Percentiles rank a stretch among this genome's conserved stretches.
Evolutionary conservation across 2,888 invertebrate species (phyloP).

Genomic region (Erebia aethiops): DNA sequence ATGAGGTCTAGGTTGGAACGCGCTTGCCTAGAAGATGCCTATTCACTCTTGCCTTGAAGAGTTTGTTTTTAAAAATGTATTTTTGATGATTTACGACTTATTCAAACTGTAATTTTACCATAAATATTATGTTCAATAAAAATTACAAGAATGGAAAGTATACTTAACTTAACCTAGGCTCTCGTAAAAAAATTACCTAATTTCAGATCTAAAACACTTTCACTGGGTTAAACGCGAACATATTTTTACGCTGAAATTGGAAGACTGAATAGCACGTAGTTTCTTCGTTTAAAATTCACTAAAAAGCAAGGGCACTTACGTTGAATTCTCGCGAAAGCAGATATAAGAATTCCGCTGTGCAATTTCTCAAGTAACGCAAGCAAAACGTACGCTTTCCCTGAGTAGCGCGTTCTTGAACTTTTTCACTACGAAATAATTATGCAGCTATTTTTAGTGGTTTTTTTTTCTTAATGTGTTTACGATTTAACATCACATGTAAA

Average conservation of each 20-base stretch:
- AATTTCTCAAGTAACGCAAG: constrained; percentile 36
- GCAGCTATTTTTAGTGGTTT: constrained; percentile 30
- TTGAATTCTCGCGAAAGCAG: constrained; percentile 26
- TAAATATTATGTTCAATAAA: too few relatives aligned
- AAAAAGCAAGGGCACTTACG: constrained; percentile 22
- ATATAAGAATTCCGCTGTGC: constrained; percentile 30
- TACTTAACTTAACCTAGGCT: too few relatives aligned
- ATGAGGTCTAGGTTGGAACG: too few relatives aligned
- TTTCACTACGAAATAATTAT: constrained; percentile 36
- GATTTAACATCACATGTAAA: too few relatives aligned
- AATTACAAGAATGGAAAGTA: too few relatives aligned
- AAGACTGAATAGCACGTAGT: constrained; percentile 4
- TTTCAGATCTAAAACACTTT: not conserved
- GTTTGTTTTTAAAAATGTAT: too few relatives aligned
- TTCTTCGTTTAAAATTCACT: not conserved
- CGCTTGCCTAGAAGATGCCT: too few relatives aligned
- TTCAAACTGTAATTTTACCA: too few relatives aligned
- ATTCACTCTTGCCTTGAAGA: too few relatives aligned
- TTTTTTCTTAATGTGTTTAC: constrained; percentile 2
- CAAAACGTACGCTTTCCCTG: constrained; percentile 32
- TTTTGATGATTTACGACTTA: too few relatives aligned
- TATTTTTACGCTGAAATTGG: not conserved
- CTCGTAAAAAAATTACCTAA: too few relatives aligned
- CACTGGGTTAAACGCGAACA: not conserved
- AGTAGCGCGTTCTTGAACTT: constrained; percentile 38